Conservation (phyloP, 1,140 invertebrate genomes). For the Sycophila sp. region DNA sequence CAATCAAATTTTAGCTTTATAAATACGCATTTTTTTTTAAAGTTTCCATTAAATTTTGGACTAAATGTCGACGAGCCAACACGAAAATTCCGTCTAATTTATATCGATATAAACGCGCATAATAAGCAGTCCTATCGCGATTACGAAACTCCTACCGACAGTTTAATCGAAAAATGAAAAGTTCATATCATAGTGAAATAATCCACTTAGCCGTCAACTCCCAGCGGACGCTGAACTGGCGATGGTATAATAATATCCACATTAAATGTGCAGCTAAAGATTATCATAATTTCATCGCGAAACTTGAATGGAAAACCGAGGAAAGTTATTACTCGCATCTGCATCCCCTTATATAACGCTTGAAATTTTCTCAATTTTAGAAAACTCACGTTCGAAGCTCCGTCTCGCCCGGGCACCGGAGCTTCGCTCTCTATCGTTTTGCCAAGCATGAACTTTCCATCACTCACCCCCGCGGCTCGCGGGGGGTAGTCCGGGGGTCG, state of each 20-base stretch:
- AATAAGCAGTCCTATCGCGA: too few relatives aligned
- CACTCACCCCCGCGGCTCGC: not conserved
- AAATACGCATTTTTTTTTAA: too few relatives aligned
- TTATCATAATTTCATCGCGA: conserved; percentile 32
- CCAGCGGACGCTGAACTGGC: not conserved
- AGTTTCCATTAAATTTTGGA: too few relatives aligned
- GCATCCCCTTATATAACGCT: conserved; percentile 14
- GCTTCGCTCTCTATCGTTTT: conserved; percentile 4
- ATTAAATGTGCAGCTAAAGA: conserved; percentile 22
- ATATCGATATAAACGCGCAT: too few relatives aligned
- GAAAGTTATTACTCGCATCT: conserved; percentile 31
- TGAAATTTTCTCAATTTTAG: conserved; percentile 38
- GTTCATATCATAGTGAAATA: not conserved
- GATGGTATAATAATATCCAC: conserved; percentile 4
- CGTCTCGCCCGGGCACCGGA: not conserved
- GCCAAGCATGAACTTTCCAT: conserved; percentile 21
- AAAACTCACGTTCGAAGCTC: conserved; percentile 26
- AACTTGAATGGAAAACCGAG: conserved; percentile 25
- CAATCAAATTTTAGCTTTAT: too few relatives aligned
- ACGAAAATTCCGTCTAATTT: too few relatives aligned
- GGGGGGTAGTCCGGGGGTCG: too few relatives aligned
- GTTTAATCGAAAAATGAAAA: not conserved
- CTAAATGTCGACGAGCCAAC: too few relatives aligned
- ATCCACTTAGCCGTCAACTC: not conserved
- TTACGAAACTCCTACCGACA: too few relatives aligned